Percentiles rank a stretch among this genome's conserved stretches.
These are phyloP conservation scores for Cynocephalus volans DNA, from an alignment of 2,113 vertebrate genomes.

Conservation along the genomic window DNA sequence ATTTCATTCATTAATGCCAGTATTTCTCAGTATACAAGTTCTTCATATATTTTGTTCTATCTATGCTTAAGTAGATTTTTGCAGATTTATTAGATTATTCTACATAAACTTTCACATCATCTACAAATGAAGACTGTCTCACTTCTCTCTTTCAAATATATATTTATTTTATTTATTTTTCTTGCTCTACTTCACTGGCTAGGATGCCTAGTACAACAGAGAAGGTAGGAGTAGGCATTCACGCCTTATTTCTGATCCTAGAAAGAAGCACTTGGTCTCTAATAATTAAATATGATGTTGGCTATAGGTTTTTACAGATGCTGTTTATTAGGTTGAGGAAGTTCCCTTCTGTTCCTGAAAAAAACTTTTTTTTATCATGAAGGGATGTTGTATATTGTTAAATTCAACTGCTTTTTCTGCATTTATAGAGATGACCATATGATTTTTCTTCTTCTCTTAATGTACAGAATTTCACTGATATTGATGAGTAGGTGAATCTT, in stretches of 20 bases:
- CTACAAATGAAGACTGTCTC: neutral
- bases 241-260: neutral
- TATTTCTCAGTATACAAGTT: neutral
- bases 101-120: neutral
- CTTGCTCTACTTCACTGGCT: neutral
- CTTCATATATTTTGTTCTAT: conserved; percentile 44
- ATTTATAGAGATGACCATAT: neutral
- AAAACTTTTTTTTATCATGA: neutral
- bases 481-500: neutral
- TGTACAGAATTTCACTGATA: neutral
- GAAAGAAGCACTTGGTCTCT: neutral
- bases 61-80: conserved; percentile 22
- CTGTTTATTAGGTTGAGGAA: neutral
- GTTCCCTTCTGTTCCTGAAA: neutral
- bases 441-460: neutral
- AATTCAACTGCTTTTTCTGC: neutral
- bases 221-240: neutral
- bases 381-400: neutral
- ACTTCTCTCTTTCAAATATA: neutral
- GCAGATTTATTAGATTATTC: neutral
- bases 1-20: neutral
- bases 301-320: neutral
- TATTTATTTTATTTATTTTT: neutral
- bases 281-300: neutral
- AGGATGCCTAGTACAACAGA: neutral